Base-by-base conservation (phyloP, 2,888 invertebrate genomes). In the Amblyteles armatorius region DNA sequence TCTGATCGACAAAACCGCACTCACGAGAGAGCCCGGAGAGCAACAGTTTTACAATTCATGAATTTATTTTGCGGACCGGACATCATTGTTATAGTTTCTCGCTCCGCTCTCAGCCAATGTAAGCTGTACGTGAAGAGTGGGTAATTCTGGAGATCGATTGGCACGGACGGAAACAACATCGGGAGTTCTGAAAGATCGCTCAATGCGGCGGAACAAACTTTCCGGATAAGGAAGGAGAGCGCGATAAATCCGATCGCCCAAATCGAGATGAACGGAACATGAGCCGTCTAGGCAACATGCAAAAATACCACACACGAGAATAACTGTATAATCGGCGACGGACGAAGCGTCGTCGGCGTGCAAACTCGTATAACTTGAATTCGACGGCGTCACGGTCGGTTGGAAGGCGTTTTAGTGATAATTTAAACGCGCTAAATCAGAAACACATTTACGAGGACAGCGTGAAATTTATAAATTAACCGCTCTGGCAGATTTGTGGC, bases 1-100 rank as follows among this genome's bases (percentile, higher is more conserved):
- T 60, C 22, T 11, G 73, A 11, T 29, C 60, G 29, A 60, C 29
- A 13, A 5, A 26, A 26, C 91, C 91, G 79, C 88, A 91, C 89
- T 72, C 84, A 36, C 74, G 60, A 76, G 77, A 73, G 77, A 77
- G 73, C 29, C 44, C 68, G 52, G 90, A 91, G 92, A 91, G 90
- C 91, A 92, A 89, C 91, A 91, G 91, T 92, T 93, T 93, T 92
- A 93, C 93, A 92, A 92, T 92, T 93, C 92, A 92, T 93, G 92
- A 93, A 93, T 93, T 93, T 93, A 93, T 93, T 92, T 93, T 92
- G 91, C 91, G 91, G 92, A 91, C 88, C 88, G 88, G 89, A 90
- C 86, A 88, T 90, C 92, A 92, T 92, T 90, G 92, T 92, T 92
- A 91, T 91, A 89, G 89, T 90, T 88, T 82, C 86, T 87, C 87